Evolutionary conservation across 2,113 vertebrate species (phyloP).

Genomic region (Lethenteron reissneri): DNA sequence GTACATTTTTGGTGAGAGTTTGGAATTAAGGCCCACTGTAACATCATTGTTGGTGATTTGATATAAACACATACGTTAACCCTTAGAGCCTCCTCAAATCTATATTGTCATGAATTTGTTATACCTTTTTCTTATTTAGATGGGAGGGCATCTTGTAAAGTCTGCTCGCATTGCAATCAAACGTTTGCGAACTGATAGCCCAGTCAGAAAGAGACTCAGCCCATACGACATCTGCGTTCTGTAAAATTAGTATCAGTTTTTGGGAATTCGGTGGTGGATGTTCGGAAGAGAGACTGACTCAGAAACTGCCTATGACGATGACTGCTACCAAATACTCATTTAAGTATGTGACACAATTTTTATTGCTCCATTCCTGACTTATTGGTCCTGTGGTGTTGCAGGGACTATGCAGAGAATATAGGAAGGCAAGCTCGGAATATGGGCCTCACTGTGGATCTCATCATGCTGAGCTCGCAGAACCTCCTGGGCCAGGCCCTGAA

Average conservation of each 20-base stretch:
- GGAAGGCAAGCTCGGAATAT: conserved; percentile 77
- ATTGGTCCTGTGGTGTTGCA: conserved; percentile 11
- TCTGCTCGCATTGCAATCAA: too few relatives aligned
- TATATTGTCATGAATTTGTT: too few relatives aligned
- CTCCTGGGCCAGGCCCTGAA: conserved; percentile 79
- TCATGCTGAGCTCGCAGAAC: conserved; percentile 94
- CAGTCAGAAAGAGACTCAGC: too few relatives aligned
- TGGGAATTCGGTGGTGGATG: neutral
- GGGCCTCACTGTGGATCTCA: conserved; percentile 94
- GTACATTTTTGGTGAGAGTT: too few relatives aligned
- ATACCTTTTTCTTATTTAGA: too few relatives aligned
- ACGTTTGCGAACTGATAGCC: too few relatives aligned
- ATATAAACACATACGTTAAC: too few relatives aligned
- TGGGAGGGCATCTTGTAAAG: too few relatives aligned
- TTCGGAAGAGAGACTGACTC: neutral
- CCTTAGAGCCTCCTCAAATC: too few relatives aligned
- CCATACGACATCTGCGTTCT: neutral
- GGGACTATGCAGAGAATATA: conserved; percentile 89
- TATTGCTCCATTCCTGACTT: neutral
- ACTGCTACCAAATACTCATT: neutral
- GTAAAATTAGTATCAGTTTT: neutral
- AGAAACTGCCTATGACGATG: neutral
- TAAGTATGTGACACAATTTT: neutral
- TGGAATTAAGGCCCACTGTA: too few relatives aligned
- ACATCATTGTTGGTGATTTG: too few relatives aligned